Evolutionary conservation across 2,113 vertebrate species (phyloP).

Genomic region (Nannospalax galili): DNA sequence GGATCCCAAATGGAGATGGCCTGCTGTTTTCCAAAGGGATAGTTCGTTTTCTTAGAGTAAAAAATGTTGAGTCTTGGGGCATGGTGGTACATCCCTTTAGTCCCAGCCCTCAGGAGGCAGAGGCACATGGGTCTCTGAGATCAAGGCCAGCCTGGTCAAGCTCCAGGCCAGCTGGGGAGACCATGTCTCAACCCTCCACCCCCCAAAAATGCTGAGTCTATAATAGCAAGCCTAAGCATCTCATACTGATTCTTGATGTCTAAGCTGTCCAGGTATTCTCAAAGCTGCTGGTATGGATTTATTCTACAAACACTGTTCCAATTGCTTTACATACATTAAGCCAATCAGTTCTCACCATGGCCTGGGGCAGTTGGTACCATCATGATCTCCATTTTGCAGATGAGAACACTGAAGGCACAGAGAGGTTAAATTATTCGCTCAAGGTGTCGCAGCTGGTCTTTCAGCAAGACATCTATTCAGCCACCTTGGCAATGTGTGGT

Average conservation of each 20-base stretch:
- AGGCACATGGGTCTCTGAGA: no score
- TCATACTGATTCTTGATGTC: background rate
- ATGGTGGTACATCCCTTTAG: no score
- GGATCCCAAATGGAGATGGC: background rate
- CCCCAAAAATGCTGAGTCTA: background rate
- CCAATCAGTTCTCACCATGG: background rate
- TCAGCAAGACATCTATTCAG: background rate
- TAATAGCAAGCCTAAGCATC: background rate
- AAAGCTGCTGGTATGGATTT: background rate
- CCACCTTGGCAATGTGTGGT: background rate
- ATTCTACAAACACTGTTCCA: background rate
- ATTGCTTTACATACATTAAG: constrained; percentile 15
- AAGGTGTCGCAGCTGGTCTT: background rate
- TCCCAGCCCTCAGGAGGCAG: no score
- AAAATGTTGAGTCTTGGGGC: background rate
- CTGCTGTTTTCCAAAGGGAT: background rate
- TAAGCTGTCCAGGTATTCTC: background rate
- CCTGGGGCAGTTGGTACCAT: background rate
- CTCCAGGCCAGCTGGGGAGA: no score
- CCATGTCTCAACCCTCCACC: no score
- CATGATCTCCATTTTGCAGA: background rate
- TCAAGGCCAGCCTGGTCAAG: no score
- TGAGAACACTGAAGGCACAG: background rate
- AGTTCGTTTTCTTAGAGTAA: background rate
- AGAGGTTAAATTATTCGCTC: background rate